These are phyloP conservation scores for Lordiphosa clarofinis DNA, from an alignment of 1,140 invertebrate genomes.

Conservation along the genomic window DNA sequence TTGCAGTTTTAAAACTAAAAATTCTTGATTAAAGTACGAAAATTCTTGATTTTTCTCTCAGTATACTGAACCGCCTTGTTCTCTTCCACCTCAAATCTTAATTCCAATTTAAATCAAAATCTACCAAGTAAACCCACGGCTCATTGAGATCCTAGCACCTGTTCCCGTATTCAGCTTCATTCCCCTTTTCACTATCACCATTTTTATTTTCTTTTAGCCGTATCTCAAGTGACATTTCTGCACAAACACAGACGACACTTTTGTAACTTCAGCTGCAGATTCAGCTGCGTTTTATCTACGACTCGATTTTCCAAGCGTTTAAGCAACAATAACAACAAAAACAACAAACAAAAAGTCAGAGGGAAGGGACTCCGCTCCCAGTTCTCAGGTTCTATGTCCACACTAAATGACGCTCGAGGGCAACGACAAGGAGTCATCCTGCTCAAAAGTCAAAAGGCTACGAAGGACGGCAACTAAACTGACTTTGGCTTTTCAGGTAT, in stretches of 20 bases:
- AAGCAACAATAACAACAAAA: constrained; percentile 51
- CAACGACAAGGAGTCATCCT: constrained; percentile 51
- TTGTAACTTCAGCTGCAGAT: constrained; percentile 28
- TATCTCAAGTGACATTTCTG: constrained; percentile 27
- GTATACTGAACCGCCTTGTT: background rate
- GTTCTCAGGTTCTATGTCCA: constrained; percentile 18
- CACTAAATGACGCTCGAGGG: constrained; percentile 65
- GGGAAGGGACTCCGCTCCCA: background rate
- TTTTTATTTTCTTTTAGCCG: constrained; percentile 14
- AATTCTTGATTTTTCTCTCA: too few relatives aligned
- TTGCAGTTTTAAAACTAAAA: too few relatives aligned
- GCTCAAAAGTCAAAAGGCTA: constrained; percentile 71
- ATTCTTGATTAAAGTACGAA: too few relatives aligned
- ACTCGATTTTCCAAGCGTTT: constrained; percentile 67
- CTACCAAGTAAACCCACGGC: constrained; percentile 17
- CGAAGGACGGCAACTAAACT: constrained; percentile 53
- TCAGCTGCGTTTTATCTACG: constrained; percentile 61
- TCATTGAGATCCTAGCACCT: constrained; percentile 16
- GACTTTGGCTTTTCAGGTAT: constrained; percentile 77
- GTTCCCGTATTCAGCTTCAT: background rate
- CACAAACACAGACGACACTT: constrained; percentile 63
- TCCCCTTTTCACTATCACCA: constrained; percentile 11
- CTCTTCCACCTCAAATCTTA: constrained; percentile 1
- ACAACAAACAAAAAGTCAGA: constrained; percentile 52
- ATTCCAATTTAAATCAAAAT: constrained; percentile 21